A percentile compares a stretch with the other conserved stretches of the same genome.
phyloP scores from a whole-genome alignment of 2,888 invertebrate genomes.

The Drosophila mimica region DNA sequence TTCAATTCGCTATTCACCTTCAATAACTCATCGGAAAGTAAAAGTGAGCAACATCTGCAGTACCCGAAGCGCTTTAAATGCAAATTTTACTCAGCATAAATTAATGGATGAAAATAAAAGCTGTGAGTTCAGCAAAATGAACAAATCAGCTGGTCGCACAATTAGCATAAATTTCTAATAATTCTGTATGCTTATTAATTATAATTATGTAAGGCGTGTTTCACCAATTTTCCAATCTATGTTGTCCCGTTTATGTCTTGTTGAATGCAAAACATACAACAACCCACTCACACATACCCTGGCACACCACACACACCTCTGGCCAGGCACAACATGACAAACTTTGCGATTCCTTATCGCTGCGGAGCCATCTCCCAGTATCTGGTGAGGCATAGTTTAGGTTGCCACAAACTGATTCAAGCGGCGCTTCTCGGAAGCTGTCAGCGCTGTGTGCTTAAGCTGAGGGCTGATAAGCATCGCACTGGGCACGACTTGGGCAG shows the following conservation, averaged over 20 bases:
- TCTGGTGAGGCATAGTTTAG: conserved; percentile 33
- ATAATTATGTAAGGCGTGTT: conserved; percentile 20
- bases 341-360: conserved; percentile 25
- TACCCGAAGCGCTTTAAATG: conserved; percentile 59
- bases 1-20: conserved; percentile 24
- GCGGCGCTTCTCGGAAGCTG: conserved; percentile 67
- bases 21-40: conserved; percentile 64
- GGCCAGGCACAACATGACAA: conserved; percentile 17
- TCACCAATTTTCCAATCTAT: conserved; percentile 12
- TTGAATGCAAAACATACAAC: conserved; percentile 32
- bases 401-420: no score
- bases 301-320: conserved; percentile 1
- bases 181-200: conserved; percentile 74
- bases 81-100: conserved; percentile 70
- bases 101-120: conserved; percentile 42
- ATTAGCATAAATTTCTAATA: conserved; percentile 75
- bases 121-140: conserved; percentile 47
- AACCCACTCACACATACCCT: conserved; percentile 3
- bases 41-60: conserved; percentile 62
- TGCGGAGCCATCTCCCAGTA: conserved; percentile 18
- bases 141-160: conserved; percentile 72
- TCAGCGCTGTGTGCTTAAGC: conserved; percentile 17
- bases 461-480: conserved; percentile 44
- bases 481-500: conserved; percentile 27
- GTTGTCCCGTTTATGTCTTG: conserved; percentile 33